Conservation (phyloP, 2,888 invertebrate species). For the Cerastoderma edule region DNA sequence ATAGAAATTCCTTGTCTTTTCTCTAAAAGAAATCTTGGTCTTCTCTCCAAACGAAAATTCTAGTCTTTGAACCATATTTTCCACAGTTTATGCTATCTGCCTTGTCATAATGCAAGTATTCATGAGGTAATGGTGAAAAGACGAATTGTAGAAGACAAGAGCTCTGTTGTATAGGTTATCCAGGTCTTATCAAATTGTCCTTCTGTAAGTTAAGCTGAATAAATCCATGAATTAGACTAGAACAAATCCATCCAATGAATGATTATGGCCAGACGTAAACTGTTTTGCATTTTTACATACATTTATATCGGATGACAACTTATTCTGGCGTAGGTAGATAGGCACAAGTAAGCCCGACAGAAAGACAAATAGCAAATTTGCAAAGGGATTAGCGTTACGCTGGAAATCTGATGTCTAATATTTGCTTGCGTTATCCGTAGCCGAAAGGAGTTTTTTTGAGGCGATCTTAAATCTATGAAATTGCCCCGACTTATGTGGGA, state of each 20-base stretch:
- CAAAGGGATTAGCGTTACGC: slow-evolving; percentile 47
- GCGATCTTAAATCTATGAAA: slow-evolving; percentile 51
- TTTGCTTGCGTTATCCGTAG: slow-evolving; percentile 13
- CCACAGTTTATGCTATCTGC: no score
- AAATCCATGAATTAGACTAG: slow-evolving; percentile 31
- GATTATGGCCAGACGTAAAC: slow-evolving; percentile 20
- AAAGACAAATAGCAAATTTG: slow-evolving; percentile 54
- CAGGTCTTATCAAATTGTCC: slow-evolving; percentile 34
- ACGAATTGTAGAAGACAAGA: no score
- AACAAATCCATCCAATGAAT: slow-evolving; percentile 40
- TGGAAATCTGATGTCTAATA: background rate
- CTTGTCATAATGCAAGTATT: no score
- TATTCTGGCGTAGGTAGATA: background rate
- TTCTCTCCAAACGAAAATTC: no score
- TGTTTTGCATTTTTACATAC: slow-evolving; percentile 17
- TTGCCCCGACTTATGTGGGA: slow-evolving; percentile 61
- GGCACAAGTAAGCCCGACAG: slow-evolving; percentile 9
- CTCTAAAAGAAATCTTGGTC: no score
- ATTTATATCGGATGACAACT: background rate
- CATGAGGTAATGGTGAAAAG: no score
- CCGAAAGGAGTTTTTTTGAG: slow-evolving; percentile 10
- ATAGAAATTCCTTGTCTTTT: no score
- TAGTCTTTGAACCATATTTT: no score
- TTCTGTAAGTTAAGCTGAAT: slow-evolving; percentile 24
- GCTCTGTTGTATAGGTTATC: slow-evolving; percentile 14